These are phyloP conservation scores for Aromia moschata DNA, from an alignment of 2,888 invertebrate species.

Conservation along the genomic window DNA sequence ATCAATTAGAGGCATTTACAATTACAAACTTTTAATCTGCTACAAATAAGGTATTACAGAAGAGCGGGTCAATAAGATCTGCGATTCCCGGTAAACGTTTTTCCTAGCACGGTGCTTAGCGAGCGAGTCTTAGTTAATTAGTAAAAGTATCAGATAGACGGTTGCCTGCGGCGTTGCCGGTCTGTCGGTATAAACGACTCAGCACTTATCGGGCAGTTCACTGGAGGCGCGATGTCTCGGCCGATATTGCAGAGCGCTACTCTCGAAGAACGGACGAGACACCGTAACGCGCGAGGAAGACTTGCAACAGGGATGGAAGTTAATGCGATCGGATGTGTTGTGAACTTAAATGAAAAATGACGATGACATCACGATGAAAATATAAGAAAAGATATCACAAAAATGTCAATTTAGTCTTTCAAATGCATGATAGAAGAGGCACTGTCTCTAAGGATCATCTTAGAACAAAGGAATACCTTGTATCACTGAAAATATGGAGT, in stretches of 20 bases:
- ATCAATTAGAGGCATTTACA: slow-evolving; percentile 54
- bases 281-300: background rate
- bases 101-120: slow-evolving; percentile 51
- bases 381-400: too few species aligned
- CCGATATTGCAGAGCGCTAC: slow-evolving; percentile 35
- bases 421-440: too few species aligned
- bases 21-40: slow-evolving; percentile 56
- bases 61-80: slow-evolving; percentile 48
- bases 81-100: slow-evolving; percentile 52
- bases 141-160: slow-evolving; percentile 50
- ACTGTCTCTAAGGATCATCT: too few species aligned
- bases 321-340: too few species aligned
- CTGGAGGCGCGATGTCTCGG: slow-evolving; percentile 51
- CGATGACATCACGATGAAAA: too few species aligned
- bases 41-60: slow-evolving; percentile 54
- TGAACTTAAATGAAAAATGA: too few species aligned
- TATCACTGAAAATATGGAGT: too few species aligned
- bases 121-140: slow-evolving; percentile 55
- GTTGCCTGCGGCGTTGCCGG: slow-evolving; percentile 44
- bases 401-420: too few species aligned
- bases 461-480: too few species aligned
- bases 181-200: slow-evolving; percentile 42
- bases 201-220: slow-evolving; percentile 30
- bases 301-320: slow-evolving; percentile 1
- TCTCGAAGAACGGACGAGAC: background rate